phyloP scores from a whole-genome alignment of 2,888 invertebrate species.

The Dryomyza anilis region DNA sequence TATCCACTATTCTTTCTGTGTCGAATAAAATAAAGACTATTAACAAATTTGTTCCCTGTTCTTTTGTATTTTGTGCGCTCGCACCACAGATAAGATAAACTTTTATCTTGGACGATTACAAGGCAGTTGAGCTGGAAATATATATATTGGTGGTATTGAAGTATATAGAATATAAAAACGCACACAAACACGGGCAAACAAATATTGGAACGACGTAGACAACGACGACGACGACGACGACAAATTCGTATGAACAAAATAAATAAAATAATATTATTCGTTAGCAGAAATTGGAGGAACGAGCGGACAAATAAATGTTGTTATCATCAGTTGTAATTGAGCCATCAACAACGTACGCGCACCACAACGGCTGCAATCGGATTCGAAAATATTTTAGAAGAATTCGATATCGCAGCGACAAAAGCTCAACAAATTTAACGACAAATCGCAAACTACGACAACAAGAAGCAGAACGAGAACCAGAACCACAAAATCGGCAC shows the following conservation, averaged over 20 bases:
- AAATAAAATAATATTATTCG: slow-evolving; percentile 1
- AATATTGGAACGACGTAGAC: too few relatives aligned
- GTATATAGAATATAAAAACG: too few relatives aligned
- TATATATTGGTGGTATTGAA: too few relatives aligned
- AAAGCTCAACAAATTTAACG: neutral
- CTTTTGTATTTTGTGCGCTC: too few relatives aligned
- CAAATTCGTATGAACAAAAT: neutral
- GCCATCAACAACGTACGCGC: neutral
- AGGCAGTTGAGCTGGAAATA: too few relatives aligned
- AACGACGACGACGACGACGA: too few relatives aligned
- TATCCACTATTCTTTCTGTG: too few relatives aligned
- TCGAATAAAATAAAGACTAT: too few relatives aligned
- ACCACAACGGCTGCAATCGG: neutral
- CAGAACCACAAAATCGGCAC: neutral
- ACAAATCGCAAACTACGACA: neutral
- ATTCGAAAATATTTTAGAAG: neutral
- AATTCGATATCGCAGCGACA: neutral
- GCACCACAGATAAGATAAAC: slow-evolving; percentile 12
- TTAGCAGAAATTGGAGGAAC: slow-evolving; percentile 5
- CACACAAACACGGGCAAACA: slow-evolving; percentile 4
- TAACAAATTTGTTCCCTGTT: too few relatives aligned
- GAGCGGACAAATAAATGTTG: slow-evolving; percentile 17
- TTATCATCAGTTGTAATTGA: slow-evolving; percentile 21
- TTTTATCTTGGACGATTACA: slow-evolving; percentile 12
- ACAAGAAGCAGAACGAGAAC: too few relatives aligned